These are phyloP conservation scores for Plotosus lineatus DNA, from an alignment of 2,113 vertebrate species.

Conservation along the genomic window DNA sequence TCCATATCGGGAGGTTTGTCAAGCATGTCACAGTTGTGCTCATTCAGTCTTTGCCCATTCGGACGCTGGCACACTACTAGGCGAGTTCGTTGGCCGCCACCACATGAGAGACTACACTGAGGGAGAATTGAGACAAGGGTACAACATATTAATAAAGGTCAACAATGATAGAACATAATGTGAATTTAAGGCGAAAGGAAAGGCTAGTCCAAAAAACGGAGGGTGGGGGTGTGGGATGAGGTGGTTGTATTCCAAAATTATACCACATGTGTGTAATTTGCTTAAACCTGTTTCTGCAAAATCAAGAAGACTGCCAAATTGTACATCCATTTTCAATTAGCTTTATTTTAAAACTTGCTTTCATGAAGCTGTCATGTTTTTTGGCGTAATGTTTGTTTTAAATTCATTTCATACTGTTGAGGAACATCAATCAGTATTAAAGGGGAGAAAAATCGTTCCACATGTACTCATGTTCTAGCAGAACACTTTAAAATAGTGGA, in stretches of 20 bases:
- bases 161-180: not conserved
- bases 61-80: conserved; percentile 90
- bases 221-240: too few species aligned
- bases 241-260: not conserved
- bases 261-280: not conserved
- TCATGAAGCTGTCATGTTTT: not conserved
- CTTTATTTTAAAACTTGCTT: conserved; percentile 12
- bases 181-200: not conserved
- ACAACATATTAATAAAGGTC: not conserved
- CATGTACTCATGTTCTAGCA: not conserved
- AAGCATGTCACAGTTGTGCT: conserved; percentile 88
- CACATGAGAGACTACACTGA: conserved; percentile 90
- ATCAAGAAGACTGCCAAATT: not conserved
- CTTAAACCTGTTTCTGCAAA: not conserved
- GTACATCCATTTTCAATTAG: conserved; percentile 9
- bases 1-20: conserved; percentile 84
- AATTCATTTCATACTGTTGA: not conserved
- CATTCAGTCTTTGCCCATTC: conserved; percentile 80
- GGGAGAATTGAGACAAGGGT: conserved; percentile 1
- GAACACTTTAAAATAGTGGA: not conserved
- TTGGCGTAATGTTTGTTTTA: not conserved
- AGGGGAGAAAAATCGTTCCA: not conserved
- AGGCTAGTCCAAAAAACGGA: not conserved
- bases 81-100: conserved; percentile 85
- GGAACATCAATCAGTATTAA: not conserved